Base-by-base conservation (phyloP, 2,888 invertebrate genomes). In the Hypercompe scribonia region DNA sequence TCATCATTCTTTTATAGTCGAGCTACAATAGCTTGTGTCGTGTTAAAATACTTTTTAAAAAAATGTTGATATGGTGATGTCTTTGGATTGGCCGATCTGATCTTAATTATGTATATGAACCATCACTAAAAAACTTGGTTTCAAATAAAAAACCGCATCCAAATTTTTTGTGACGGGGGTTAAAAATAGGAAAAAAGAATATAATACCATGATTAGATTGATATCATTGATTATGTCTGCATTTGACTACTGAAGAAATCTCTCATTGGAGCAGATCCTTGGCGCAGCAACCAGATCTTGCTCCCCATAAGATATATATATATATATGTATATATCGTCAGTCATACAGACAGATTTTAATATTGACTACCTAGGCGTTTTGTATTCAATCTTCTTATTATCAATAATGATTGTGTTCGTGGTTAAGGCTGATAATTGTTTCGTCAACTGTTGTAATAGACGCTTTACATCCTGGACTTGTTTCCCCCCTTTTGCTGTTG, bases 351-450 rank as follows among this genome's bases (percentile, higher is more conserved):
- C n/a, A 58, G 58, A 5, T 58, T 28, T 58, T 8, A 58, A 28
- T 28, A n/a, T 18, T 46, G 10, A 18, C 28, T 28, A 28, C 28
- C 28, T 28, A 28, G 13, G n/a, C 3, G 28, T 15, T 28, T 58
- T 1, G 28, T 58, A 28, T 4, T 28, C 0, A 46, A 7, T 3
- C n/a, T n/a, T n/a, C n/a, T n/a, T n/a, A n/a, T n/a, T n/a, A n/a
- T 70, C 39, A 78, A 31, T 63, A 42, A 76, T 81, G 80, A 66
- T 82, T 78, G 71, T 80, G 81, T 34, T 36, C 36, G 58, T 80
- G 39, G 64, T 83, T 81, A 28, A 63, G 61, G 28, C 65, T 15
- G n/a, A 83, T 15, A 61, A 83, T 83, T 24, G n/a, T 66, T 8
- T n/a, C 70, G 39, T 77, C 36, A 13, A 80, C 46, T 11, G 80